phyloP scores from a whole-genome alignment of 2,888 invertebrate genomes.

The Cataglyphis altisquamis region DNA sequence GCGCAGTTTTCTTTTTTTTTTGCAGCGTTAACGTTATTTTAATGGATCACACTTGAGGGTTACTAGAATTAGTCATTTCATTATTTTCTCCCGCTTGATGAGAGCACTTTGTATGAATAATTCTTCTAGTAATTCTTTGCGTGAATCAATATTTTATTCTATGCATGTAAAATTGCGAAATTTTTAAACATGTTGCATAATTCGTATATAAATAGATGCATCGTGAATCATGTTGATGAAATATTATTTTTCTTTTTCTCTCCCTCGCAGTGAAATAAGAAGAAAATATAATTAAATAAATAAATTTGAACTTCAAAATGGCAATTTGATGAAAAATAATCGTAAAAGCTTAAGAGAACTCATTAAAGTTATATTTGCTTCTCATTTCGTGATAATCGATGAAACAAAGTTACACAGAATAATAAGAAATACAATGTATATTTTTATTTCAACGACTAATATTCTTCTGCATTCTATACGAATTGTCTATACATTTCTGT shows the following conservation, averaged over 20 bases:
- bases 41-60: slow-evolving; percentile 14
- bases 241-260: slow-evolving; percentile 3
- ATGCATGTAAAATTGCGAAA: neutral
- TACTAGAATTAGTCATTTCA: neutral
- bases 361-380: slow-evolving; percentile 25
- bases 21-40: slow-evolving; percentile 27
- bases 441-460: slow-evolving; percentile 15
- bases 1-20: slow-evolving; percentile 30
- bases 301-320: slow-evolving; percentile 28
- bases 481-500: neutral
- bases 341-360: slow-evolving; percentile 20
- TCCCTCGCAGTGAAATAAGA: neutral
- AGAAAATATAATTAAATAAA: slow-evolving; percentile 27
- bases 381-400: slow-evolving; percentile 25
- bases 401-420: neutral
- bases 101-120: neutral
- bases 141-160: neutral
- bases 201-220: slow-evolving; percentile 2
- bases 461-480: neutral
- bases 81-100: slow-evolving; percentile 34
- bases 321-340: slow-evolving; percentile 32
- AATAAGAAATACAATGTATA: slow-evolving; percentile 14
- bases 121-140: neutral
- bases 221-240: neutral
- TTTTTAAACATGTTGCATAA: neutral